These are phyloP conservation scores for Drosophila diplacantha DNA, from an alignment of 2,888 invertebrate genomes.

Conservation along the genomic window DNA sequence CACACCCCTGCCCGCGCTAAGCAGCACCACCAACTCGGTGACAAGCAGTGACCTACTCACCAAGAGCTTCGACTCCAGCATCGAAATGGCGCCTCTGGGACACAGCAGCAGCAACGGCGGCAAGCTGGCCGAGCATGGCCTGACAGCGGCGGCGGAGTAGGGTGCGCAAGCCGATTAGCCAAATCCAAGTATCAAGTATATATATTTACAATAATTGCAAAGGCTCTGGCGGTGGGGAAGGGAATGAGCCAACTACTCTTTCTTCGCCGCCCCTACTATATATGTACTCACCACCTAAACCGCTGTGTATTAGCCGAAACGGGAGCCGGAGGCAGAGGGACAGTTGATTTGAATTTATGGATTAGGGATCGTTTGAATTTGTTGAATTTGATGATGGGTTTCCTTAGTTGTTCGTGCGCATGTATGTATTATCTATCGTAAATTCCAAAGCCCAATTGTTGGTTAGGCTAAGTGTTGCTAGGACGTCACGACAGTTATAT, in stretches of 20 bases:
- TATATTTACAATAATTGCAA: slow-evolving; percentile 40
- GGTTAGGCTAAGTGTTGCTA: slow-evolving; percentile 37
- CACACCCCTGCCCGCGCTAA: slow-evolving; percentile 49
- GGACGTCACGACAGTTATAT: slow-evolving; percentile 32
- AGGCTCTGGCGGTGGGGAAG: slow-evolving; percentile 3
- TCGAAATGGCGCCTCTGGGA: slow-evolving; percentile 65
- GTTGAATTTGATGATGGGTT: slow-evolving; percentile 24
- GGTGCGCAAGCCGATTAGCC: slow-evolving; percentile 51
- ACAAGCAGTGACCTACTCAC: slow-evolving; percentile 74
- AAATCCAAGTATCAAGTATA: slow-evolving; percentile 64
- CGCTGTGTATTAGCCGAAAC: slow-evolving; percentile 46
- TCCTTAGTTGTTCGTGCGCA: slow-evolving; percentile 26
- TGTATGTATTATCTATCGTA: slow-evolving; percentile 8
- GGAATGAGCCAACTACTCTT: neutral
- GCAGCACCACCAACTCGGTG: slow-evolving; percentile 69
- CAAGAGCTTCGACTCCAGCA: slow-evolving; percentile 74
- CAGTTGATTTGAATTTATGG: slow-evolving; percentile 19
- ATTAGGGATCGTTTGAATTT: slow-evolving; percentile 36
- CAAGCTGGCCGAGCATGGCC: slow-evolving; percentile 54
- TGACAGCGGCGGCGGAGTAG: slow-evolving; percentile 44
- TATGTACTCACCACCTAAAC: slow-evolving; percentile 55
- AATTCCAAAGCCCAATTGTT: slow-evolving; percentile 42
- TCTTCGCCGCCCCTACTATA: slow-evolving; percentile 17
- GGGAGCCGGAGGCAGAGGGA: slow-evolving; percentile 1
- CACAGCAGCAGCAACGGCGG: slow-evolving; percentile 62